A percentile compares a stretch with the other conserved stretches of the same genome.
Evolutionary conservation across 1,140 invertebrate genomes (phyloP).

Genomic region (Drosophila kepulauana): DNA sequence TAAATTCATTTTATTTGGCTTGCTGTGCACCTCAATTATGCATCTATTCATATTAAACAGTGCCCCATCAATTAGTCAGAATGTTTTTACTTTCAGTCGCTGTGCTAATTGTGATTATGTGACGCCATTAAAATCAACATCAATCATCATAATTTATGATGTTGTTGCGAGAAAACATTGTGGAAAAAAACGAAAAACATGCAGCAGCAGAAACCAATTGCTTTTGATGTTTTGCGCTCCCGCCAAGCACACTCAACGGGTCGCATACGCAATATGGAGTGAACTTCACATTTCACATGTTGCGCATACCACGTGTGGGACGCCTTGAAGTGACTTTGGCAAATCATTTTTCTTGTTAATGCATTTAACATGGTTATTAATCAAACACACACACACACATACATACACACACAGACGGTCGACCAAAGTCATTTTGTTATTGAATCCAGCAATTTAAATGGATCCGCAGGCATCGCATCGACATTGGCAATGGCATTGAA

Average conservation of each 20-base stretch:
- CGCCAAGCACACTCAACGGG: slow-evolving; percentile 20
- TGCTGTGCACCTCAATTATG: slow-evolving; percentile 11
- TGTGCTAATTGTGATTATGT: slow-evolving; percentile 51
- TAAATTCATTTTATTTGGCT: slow-evolving; percentile 19
- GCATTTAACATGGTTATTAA: slow-evolving; percentile 75
- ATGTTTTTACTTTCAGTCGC: neutral
- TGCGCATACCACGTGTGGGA: slow-evolving; percentile 56
- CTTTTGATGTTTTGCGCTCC: slow-evolving; percentile 58
- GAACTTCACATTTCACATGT: slow-evolving; percentile 40
- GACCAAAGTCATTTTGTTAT: slow-evolving; percentile 60
- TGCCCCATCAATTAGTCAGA: slow-evolving; percentile 11
- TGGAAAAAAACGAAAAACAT: slow-evolving; percentile 18
- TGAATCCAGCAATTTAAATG: slow-evolving; percentile 77
- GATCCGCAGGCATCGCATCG: slow-evolving; percentile 49
- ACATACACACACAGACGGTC: slow-evolving; percentile 7
- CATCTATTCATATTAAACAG: neutral
- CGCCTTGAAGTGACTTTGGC: slow-evolving; percentile 40
- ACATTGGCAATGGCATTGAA: slow-evolving; percentile 51
- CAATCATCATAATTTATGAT: slow-evolving; percentile 65
- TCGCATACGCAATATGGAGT: slow-evolving; percentile 19
- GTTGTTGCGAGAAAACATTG: slow-evolving; percentile 37
- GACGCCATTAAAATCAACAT: slow-evolving; percentile 65
- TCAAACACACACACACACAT: slow-evolving; percentile 44
- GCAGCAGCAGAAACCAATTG: slow-evolving; percentile 43
- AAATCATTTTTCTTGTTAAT: slow-evolving; percentile 75